These are phyloP conservation scores for Caenorhabditis remanei DNA, from an alignment of 1,140 invertebrate genomes.

Conservation along the genomic window DNA sequence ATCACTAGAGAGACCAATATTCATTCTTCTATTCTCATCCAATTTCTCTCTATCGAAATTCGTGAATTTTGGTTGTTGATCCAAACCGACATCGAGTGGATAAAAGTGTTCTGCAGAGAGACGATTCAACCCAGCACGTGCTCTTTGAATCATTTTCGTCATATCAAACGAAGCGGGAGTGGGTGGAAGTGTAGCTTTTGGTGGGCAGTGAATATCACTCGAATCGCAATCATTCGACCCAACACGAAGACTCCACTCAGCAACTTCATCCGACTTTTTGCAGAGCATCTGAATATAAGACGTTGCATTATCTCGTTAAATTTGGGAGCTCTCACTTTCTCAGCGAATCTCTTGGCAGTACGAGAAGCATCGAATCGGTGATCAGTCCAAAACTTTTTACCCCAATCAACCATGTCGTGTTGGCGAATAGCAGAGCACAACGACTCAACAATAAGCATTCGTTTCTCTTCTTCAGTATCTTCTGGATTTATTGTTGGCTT, in stretches of 20 bases:
- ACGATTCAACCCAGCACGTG: constrained; percentile 37
- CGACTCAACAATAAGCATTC: background rate
- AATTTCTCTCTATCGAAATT: constrained; percentile 17
- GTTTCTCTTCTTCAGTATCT: constrained; percentile 10
- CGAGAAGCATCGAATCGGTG: background rate
- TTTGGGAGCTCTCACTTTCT: background rate
- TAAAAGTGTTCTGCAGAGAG: constrained; percentile 38
- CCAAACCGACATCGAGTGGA: background rate
- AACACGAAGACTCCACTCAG: background rate
- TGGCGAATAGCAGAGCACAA: background rate
- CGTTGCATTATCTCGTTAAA: too few species aligned
- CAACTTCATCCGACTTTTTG: constrained; percentile 18
- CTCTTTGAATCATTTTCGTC: constrained; percentile 17
- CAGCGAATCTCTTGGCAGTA: background rate
- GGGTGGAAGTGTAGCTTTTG: constrained; percentile 8
- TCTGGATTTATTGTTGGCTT: background rate
- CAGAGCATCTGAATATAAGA: constrained; percentile 24
- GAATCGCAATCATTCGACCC: background rate
- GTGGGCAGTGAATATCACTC: background rate
- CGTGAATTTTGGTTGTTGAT: background rate
- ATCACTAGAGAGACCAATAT: background rate
- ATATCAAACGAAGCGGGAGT: background rate
- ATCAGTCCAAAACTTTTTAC: constrained; percentile 7
- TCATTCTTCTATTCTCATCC: constrained; percentile 9
- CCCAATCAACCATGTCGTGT: constrained; percentile 25